These are phyloP conservation scores for Merluccius polli DNA, from an alignment of 2,797 vertebrate genomes.

Conservation along the genomic window DNA sequence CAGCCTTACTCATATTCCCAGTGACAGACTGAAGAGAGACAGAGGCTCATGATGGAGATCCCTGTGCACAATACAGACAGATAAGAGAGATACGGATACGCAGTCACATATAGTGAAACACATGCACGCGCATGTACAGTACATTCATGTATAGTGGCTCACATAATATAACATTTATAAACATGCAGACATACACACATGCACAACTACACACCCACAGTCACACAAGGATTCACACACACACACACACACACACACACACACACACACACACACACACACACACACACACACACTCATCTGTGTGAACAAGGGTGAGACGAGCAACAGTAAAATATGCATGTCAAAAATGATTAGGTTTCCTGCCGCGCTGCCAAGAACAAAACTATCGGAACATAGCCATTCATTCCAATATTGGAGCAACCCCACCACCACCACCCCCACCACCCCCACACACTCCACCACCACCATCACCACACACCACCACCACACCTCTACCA, in stretches of 20 bases:
- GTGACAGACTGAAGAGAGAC: slow-evolving; percentile 67
- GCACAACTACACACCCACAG: not conserved
- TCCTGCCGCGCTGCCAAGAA: slow-evolving; percentile 43
- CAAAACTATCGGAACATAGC: slow-evolving; percentile 57
- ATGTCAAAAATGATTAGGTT: slow-evolving; percentile 65
- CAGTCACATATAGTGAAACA: not conserved
- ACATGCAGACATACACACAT: not conserved
- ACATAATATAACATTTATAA: not conserved
- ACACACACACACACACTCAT: slow-evolving; percentile 20
- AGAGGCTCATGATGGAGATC: slow-evolving; percentile 69
- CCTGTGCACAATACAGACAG: slow-evolving; percentile 39
- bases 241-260: too few relatives aligned
- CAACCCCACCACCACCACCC: slow-evolving; percentile 29
- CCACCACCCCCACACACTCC: not conserved
- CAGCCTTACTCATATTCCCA: slow-evolving; percentile 65
- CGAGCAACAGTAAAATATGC: slow-evolving; percentile 59
- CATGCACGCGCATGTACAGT: not conserved
- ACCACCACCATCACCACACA: too few relatives aligned
- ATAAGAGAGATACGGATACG: not conserved
- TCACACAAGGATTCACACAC: too few relatives aligned
- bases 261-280: not conserved
- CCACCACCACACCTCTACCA: too few relatives aligned
- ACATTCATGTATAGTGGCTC: not conserved
- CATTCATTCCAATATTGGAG: slow-evolving; percentile 42
- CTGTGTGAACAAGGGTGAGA: slow-evolving; percentile 53